Percentiles rank a stretch among this genome's conserved stretches.
Conservation (phyloP, 1,140 invertebrate genomes). For the Rhagoletis zephyria region DNA sequence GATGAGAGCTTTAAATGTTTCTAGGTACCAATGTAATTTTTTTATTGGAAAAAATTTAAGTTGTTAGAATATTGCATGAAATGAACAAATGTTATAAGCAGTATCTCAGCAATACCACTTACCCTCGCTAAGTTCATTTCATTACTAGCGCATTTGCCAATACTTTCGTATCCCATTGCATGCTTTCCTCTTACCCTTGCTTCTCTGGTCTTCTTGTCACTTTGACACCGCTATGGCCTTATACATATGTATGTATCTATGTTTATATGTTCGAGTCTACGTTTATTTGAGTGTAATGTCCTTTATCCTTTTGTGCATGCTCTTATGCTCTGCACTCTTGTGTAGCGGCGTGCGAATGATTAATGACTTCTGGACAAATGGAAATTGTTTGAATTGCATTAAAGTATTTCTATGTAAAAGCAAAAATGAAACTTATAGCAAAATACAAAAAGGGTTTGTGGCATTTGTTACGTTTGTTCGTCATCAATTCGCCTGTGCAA, state of each 20-base stretch:
- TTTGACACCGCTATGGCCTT: neutral
- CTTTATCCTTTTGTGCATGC: conserved; percentile 29
- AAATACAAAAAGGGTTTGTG: conserved; percentile 47
- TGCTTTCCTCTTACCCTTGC: neutral
- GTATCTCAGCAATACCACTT: neutral
- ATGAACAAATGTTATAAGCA: conserved; percentile 12
- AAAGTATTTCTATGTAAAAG: conserved; percentile 50
- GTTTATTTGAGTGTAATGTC: conserved; percentile 9
- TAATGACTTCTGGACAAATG: conserved; percentile 58
- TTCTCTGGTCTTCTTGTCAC: neutral
- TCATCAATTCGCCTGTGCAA: conserved; percentile 15
- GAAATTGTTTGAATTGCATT: conserved; percentile 57
- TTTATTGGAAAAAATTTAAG: neutral
- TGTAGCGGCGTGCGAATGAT: conserved; percentile 57
- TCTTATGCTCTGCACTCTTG: conserved; percentile 36
- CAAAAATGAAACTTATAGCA: conserved; percentile 40
- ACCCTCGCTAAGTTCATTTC: conserved; percentile 10
- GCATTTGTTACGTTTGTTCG: conserved; percentile 9
- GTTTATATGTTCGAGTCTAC: neutral
- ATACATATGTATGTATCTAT: neutral
- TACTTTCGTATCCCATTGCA: neutral
- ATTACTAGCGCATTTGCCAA: conserved; percentile 24
- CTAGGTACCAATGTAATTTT: neutral
- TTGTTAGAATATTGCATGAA: neutral
- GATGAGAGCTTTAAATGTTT: too few relatives aligned